phyloP scores from a whole-genome alignment of 2,113 vertebrate genomes.

The Stegostoma tigrinum region DNA sequence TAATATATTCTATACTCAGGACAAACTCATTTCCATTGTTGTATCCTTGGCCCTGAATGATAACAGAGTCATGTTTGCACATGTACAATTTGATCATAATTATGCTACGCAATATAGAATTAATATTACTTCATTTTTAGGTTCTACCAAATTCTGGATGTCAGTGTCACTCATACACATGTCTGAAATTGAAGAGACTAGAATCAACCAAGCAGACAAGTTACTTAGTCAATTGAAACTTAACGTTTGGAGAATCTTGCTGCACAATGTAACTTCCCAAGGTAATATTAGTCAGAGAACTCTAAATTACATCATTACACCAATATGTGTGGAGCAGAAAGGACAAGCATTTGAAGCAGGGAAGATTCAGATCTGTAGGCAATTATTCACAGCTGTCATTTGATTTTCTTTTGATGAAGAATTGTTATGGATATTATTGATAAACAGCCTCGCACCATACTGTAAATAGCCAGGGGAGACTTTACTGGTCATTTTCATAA shows the following conservation, averaged over 20 bases:
- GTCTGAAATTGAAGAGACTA: background rate
- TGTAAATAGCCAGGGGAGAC: background rate
- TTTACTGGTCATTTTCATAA: background rate
- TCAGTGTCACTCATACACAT: background rate
- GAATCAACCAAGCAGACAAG: background rate
- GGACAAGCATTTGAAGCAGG: background rate
- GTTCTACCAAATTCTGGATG: background rate
- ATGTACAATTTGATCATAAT: background rate
- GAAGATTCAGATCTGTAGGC: background rate
- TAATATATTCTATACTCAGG: background rate
- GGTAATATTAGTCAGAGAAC: background rate
- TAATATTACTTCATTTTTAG: background rate
- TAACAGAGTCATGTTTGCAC: background rate
- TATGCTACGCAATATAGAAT: background rate
- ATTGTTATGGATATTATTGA: background rate
- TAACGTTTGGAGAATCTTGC: background rate
- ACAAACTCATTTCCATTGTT: background rate
- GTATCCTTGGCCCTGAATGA: background rate
- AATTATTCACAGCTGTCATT: background rate
- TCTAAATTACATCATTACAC: background rate
- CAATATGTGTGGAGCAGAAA: background rate
- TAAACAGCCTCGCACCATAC: too few relatives aligned
- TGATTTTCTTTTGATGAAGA: background rate
- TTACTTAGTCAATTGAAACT: background rate
- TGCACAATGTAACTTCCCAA: background rate